A percentile compares a stretch with the other conserved stretches of the same genome.
These are phyloP conservation scores for Dicycla oo DNA, from an alignment of 2,888 invertebrate species.

Conservation along the genomic window DNA sequence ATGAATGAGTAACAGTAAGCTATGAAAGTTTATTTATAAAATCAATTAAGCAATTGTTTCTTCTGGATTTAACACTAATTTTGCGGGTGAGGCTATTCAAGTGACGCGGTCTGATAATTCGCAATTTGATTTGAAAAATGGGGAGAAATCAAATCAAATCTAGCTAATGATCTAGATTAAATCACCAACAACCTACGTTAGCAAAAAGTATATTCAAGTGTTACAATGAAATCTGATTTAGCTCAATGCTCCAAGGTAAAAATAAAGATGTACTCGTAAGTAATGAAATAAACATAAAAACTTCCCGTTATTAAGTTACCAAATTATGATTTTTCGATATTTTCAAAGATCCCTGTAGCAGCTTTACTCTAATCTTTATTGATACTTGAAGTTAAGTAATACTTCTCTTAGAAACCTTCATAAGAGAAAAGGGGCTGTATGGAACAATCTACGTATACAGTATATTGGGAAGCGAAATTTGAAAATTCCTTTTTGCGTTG, in stretches of 20 bases:
- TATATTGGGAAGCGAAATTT: constrained; percentile 21
- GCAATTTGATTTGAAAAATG: not conserved
- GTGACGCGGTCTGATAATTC: too few species aligned
- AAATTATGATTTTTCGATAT: constrained; percentile 13
- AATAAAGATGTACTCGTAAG: not conserved
- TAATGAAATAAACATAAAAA: not conserved
- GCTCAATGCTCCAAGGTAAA: not conserved
- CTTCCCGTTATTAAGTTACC: not conserved
- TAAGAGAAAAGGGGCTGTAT: constrained; percentile 15
- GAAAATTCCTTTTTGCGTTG: constrained; percentile 22
- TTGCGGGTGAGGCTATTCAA: too few species aligned
- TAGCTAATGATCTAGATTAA: not conserved
- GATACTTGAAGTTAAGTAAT: constrained; percentile 41
- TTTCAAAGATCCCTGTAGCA: constrained; percentile 14
- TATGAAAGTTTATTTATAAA: too few species aligned
- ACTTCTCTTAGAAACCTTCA: constrained; percentile 19
- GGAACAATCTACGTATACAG: constrained; percentile 10
- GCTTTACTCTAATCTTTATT: constrained; percentile 44
- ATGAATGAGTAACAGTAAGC: too few species aligned
- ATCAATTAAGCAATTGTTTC: too few species aligned
- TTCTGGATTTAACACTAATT: too few species aligned
- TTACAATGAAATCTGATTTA: not conserved
- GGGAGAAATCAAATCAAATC: not conserved
- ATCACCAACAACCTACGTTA: not conserved
- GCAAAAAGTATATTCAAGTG: not conserved